Evolutionary conservation across 2,113 vertebrate genomes (phyloP).

Genomic region (Lepus timidus): DNA sequence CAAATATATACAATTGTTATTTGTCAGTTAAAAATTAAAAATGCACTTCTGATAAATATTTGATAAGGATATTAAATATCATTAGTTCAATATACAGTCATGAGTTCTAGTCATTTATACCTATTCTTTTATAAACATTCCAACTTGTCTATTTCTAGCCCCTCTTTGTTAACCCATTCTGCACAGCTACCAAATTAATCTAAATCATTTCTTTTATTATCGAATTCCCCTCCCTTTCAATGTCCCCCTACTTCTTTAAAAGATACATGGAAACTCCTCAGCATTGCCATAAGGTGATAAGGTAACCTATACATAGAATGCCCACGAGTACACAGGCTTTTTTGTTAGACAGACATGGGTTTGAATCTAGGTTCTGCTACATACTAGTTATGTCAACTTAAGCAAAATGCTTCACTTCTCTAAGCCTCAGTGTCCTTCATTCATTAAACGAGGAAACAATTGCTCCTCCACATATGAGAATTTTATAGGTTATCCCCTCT

Average conservation of each 20-base stretch:
- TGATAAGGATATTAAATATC: background rate
- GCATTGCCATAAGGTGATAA: background rate
- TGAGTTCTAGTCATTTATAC: background rate
- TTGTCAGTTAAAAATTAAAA: background rate
- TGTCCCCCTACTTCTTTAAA: background rate
- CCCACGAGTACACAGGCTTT: conserved; percentile 1
- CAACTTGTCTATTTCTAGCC: background rate
- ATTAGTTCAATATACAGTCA: background rate
- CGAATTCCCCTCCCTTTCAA: background rate
- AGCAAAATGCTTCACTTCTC: background rate
- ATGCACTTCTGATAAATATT: conserved; percentile 30
- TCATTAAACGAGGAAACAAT: background rate
- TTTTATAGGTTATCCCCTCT: background rate
- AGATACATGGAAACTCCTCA: background rate
- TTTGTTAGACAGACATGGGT: background rate
- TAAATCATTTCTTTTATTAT: conserved; percentile 21
- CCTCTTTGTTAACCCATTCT: background rate
- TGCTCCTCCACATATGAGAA: background rate
- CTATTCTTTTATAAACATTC: background rate
- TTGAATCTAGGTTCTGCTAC: conserved; percentile 3
- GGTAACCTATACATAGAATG: background rate
- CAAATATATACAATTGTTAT: background rate
- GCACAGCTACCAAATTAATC: background rate
- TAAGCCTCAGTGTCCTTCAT: background rate
- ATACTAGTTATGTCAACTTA: background rate